Evolutionary conservation across 2,888 invertebrate genomes (phyloP).

Genomic region (Agrilus cyanescens): DNA sequence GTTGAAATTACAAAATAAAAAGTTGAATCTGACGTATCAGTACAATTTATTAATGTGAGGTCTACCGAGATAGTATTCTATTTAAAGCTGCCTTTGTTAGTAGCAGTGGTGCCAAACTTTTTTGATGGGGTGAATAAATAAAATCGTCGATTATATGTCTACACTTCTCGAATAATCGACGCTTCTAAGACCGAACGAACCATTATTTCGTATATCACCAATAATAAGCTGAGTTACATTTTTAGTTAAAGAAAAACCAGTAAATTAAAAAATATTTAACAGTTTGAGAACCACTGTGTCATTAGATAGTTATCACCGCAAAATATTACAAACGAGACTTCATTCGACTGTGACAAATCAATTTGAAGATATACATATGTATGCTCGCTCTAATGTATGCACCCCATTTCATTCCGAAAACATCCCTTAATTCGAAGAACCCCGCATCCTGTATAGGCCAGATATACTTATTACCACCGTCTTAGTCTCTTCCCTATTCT

Average conservation of each 20-base stretch:
- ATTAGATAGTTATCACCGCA: conserved; percentile 35
- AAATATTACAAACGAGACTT: conserved; percentile 35
- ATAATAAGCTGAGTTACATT: no score
- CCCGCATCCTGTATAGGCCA: conserved; percentile 15
- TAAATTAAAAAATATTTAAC: background rate
- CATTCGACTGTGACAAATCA: conserved; percentile 39
- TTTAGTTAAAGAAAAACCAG: background rate
- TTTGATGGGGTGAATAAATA: background rate
- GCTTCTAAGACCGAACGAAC: no score
- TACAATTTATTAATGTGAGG: no score
- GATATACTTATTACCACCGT: conserved; percentile 15
- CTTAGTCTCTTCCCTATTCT: no score
- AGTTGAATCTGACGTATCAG: no score
- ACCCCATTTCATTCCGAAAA: conserved; percentile 29
- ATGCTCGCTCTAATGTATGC: conserved; percentile 34
- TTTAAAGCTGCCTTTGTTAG: conserved; percentile 1
- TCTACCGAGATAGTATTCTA: no score
- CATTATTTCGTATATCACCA: no score
- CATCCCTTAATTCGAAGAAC: conserved; percentile 21
- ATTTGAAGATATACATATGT: conserved; percentile 40
- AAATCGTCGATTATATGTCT: no score
- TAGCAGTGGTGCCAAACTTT: conserved; percentile 3
- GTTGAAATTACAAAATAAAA: background rate
- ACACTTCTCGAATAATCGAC: no score
- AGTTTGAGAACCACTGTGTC: conserved; percentile 21